A percentile compares a stretch with the other conserved stretches of the same genome.
phyloP scores from a whole-genome alignment of 2,113 vertebrate species.

The Ciconia maguari region DNA sequence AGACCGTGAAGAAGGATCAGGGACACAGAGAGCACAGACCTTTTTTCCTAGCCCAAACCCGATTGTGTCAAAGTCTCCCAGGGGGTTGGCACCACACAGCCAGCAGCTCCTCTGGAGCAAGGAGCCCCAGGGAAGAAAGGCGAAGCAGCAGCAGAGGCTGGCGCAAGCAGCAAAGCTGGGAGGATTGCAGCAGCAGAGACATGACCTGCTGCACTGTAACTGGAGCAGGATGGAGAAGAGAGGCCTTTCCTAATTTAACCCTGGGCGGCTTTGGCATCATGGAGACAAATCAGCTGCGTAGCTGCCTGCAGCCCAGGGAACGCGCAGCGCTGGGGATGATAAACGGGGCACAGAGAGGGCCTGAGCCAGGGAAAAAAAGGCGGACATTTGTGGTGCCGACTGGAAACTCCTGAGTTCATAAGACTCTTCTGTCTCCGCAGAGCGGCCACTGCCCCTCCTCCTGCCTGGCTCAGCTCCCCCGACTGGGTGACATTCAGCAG shows the following conservation, averaged over 20 bases:
- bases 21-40: neutral
- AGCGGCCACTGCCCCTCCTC: neutral
- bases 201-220: neutral
- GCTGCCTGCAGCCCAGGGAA: neutral
- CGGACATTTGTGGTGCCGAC: conserved; percentile 54
- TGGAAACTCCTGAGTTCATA: conserved; percentile 22
- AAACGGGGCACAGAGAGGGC: conserved; percentile 39
- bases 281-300: conserved; percentile 7
- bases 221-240: neutral
- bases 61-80: rapidly evolving
- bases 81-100: neutral
- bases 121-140: neutral
- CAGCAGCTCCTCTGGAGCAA: neutral
- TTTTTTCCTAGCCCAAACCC: neutral
- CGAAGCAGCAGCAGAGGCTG: neutral
- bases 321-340: neutral
- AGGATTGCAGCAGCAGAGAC: neutral
- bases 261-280: neutral
- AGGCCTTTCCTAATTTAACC: neutral
- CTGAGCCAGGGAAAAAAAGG: conserved; percentile 63
- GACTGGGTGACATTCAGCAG: conserved; percentile 3
- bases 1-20: neutral
- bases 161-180: neutral
- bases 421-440: conserved; percentile 35
- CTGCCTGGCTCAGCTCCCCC: neutral